A percentile compares a stretch with the other conserved stretches of the same genome.
phyloP scores from a whole-genome alignment of 1,140 invertebrate genomes.

The Oryzaephilus surinamensis region DNA sequence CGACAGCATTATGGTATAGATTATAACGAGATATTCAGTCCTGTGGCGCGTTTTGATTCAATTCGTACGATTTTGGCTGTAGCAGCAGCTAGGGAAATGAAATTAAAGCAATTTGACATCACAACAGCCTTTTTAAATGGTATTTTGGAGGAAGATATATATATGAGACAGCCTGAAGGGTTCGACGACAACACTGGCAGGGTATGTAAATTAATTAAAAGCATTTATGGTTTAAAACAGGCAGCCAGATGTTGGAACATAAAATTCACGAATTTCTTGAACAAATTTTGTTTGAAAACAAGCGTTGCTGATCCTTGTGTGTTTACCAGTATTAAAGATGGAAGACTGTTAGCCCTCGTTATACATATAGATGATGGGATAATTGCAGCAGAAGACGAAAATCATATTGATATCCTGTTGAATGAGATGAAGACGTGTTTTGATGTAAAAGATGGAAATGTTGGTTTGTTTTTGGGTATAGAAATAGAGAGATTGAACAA shows the following conservation, averaged over 20 bases:
- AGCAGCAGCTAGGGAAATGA: constrained; percentile 7
- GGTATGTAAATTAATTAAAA: constrained; percentile 30
- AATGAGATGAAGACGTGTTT: too few relatives aligned
- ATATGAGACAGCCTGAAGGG: constrained; percentile 34
- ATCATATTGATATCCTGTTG: too few relatives aligned
- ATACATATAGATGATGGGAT: too few relatives aligned
- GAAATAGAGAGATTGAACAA: too few relatives aligned
- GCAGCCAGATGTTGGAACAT: constrained; percentile 34
- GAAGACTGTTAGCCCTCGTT: too few relatives aligned
- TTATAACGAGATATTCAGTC: constrained; percentile 32
- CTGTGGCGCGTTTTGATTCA: constrained; percentile 27
- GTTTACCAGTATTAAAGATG: too few relatives aligned
- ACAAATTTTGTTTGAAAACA: too few relatives aligned
- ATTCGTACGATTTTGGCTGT: constrained; percentile 19
- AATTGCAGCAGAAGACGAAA: too few relatives aligned
- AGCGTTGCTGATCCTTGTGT: too few relatives aligned
- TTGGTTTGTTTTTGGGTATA: too few relatives aligned
- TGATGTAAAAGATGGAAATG: too few relatives aligned
- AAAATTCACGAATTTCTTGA: too few relatives aligned
- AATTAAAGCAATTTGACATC: constrained; percentile 24
- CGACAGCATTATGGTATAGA: constrained; percentile 33
- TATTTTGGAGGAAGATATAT: constrained; percentile 36
- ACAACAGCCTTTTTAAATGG: constrained; percentile 36
- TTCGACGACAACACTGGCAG: constrained; percentile 15
- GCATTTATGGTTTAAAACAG: constrained; percentile 39